A percentile compares a stretch with the other conserved stretches of the same genome.
Conservation (phyloP, 2,113 vertebrate genomes). For the Rhinogobius similis region DNA sequence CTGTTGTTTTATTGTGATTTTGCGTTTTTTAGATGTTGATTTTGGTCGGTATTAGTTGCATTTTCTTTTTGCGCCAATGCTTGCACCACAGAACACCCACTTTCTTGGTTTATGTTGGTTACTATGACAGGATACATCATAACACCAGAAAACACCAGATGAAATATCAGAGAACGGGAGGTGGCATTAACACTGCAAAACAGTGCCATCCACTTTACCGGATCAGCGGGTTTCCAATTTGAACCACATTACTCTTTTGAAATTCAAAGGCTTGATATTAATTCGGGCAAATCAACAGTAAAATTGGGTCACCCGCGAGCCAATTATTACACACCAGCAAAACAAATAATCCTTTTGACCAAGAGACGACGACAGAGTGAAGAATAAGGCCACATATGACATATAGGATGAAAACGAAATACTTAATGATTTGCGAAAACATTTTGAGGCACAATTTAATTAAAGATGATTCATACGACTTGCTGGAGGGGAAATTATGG, state of each 20-base stretch:
- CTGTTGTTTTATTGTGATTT: neutral
- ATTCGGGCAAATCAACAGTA: slow-evolving; percentile 63
- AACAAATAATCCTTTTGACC: slow-evolving; percentile 57
- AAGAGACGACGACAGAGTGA: slow-evolving; percentile 12
- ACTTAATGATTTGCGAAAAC: neutral
- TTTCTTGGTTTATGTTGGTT: no score
- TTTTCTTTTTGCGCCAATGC: no score
- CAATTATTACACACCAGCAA: slow-evolving; percentile 49
- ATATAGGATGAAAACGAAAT: slow-evolving; percentile 11
- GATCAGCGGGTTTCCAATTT: slow-evolving; percentile 62
- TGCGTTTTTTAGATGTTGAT: no score
- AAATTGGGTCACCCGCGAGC: slow-evolving; percentile 67
- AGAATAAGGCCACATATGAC: slow-evolving; percentile 16
- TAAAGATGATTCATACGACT: neutral
- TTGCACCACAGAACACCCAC: no score
- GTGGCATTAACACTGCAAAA: no score
- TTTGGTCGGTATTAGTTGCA: no score
- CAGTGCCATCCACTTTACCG: slow-evolving; percentile 41
- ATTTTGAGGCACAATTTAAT: neutral
- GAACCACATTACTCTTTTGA: slow-evolving; percentile 61
- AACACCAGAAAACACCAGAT: no score
- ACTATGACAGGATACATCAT: no score
- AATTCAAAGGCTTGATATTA: slow-evolving; percentile 61
- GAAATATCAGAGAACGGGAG: no score
- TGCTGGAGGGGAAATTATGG: neutral